Base-by-base conservation (phyloP, 1,140 invertebrate genomes). In the Rhagoletis zephyria region DNA sequence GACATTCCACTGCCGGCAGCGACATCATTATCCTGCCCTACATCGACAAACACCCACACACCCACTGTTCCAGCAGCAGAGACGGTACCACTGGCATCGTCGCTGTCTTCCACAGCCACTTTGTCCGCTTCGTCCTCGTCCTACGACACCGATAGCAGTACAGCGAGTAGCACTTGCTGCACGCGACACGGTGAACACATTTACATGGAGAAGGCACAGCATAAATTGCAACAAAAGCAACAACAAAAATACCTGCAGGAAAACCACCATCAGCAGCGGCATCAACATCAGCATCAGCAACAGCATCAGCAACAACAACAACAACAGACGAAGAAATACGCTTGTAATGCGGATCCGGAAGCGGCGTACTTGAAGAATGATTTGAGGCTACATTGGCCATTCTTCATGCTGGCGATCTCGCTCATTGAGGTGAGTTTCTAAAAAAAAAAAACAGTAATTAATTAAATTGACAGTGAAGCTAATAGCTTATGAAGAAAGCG, bases 331-430 rank as follows among this genome's bases (percentile, higher is more conserved):
- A 70, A 63, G 67, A 14, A 70, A 70, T 9, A 67, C 65, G 19
- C 40, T 61, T 51, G 87, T 12, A 63, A 86, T 59, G 81, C 89
- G 85, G 91, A 92, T 65, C 81, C 45, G 90, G 89, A 87, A 87
- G 10, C 85, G 89, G 88, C 88, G 89, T 70, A 88, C 40, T 87
- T 87, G 65, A 92, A 92, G 88, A 90, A 89, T 67, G 90, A 92
- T 85, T 90, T 90, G 85, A 88, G 91, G 67, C 90, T 91, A 87
- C 89, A 90, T 89, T 92, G 91, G 67, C 97, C 97, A 48, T 94
- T 98, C 85, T 98, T 98, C 93, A 97, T 98, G 90, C 95, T 97
- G 67, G 94, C 96, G 91, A 96, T 98, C 92, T 98, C 97, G 61
- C 93, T 97, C 87, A 94, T 97, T 90, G 97, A 98, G 96, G 97